phyloP scores from a whole-genome alignment of 1,140 invertebrate genomes.

The Bombus waltoni region DNA sequence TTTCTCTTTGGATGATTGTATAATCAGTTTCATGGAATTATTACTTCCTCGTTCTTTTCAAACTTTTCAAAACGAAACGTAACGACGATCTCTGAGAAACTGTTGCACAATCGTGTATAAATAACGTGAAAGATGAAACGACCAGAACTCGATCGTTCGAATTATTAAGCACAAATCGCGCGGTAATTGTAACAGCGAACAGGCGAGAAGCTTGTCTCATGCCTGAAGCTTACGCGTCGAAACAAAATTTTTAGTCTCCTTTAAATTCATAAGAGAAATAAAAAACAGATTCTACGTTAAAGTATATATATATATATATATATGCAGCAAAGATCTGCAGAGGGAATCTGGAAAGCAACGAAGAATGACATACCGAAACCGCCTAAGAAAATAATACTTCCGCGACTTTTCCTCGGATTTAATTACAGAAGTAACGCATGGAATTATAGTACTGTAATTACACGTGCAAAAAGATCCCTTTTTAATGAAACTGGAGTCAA shows the following conservation, averaged over 20 bases:
- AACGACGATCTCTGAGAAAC: neutral
- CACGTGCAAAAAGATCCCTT: neutral
- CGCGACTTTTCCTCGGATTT: neutral
- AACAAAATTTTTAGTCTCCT: neutral
- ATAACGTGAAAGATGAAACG: too few species aligned
- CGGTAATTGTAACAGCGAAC: neutral
- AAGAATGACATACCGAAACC: neutral
- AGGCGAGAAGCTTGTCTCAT: neutral
- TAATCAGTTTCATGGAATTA: constrained; percentile 14
- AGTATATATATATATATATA: too few species aligned
- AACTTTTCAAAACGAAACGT: constrained; percentile 8
- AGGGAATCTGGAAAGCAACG: neutral
- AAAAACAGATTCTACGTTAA: neutral
- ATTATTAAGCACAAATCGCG: neutral
- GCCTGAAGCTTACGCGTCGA: neutral
- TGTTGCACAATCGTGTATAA: neutral
- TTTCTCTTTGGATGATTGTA: neutral
- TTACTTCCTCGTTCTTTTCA: constrained; percentile 27
- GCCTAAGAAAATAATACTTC: neutral
- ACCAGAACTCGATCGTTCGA: too few species aligned
- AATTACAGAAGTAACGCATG: neutral
- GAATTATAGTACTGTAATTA: neutral
- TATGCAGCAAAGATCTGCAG: too few species aligned
- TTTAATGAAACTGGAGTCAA: neutral
- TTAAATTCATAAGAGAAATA: neutral